Evolutionary conservation across 2,888 invertebrate species (phyloP).

Genomic region (Acanthosepion pharaonis): DNA sequence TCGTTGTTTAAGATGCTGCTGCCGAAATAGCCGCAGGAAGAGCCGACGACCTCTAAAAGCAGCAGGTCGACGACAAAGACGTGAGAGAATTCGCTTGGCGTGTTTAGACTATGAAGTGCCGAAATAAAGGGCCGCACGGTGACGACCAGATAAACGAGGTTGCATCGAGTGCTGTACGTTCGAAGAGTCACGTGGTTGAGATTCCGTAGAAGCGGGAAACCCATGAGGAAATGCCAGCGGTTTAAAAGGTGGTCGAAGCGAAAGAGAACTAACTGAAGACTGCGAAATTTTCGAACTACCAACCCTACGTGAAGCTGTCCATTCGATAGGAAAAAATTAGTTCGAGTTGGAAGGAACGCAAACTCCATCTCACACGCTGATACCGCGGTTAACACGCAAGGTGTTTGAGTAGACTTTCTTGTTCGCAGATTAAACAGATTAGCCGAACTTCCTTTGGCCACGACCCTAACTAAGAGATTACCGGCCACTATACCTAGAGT

Average conservation of each 20-base stretch:
- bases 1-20: neutral
- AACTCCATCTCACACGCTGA: neutral
- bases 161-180: neutral
- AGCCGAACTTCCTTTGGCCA: neutral
- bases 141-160: neutral
- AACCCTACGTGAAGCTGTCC: neutral
- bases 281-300: neutral
- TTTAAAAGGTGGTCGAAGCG: neutral
- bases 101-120: neutral
- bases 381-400: neutral
- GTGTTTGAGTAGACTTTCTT: neutral
- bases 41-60: neutral
- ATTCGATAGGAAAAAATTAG: neutral
- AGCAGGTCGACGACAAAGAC: neutral
- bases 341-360: neutral
- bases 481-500: neutral
- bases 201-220: neutral
- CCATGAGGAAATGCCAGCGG: neutral
- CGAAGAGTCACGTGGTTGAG: neutral
- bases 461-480: neutral
- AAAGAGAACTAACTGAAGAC: neutral
- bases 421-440: neutral
- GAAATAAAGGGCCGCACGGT: neutral
- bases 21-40: neutral
- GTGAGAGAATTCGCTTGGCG: neutral